Evolutionary conservation across 2,888 invertebrate species (phyloP).

Genomic region (Tiliacea citrago): DNA sequence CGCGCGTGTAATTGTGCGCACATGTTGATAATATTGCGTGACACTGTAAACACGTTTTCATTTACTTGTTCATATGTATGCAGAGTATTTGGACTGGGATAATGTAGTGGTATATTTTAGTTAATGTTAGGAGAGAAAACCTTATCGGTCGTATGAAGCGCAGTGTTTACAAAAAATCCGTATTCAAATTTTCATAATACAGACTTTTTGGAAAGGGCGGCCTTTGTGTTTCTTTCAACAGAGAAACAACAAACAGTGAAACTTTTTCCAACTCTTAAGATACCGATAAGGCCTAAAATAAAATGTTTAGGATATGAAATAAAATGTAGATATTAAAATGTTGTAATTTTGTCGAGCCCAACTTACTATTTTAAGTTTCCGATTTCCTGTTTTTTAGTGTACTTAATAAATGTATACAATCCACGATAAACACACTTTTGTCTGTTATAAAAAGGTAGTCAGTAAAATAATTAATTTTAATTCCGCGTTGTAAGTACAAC

Average conservation of each 20-base stretch:
- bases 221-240: too few species aligned
- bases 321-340: not conserved
- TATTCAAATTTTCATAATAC: too few species aligned
- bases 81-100: constrained; percentile 11
- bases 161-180: too few species aligned
- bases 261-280: too few species aligned
- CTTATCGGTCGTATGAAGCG: too few species aligned
- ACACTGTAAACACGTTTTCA: constrained; percentile 53
- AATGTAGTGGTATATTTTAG: not conserved
- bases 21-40: constrained; percentile 48
- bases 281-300: not conserved
- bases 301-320: not conserved
- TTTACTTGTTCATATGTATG: constrained; percentile 41
- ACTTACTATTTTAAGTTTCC: not conserved
- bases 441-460: not conserved
- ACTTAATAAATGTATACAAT: not conserved
- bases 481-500: constrained; percentile 12
- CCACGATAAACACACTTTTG: not conserved
- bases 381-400: not conserved
- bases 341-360: not conserved
- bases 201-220: too few species aligned
- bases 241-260: too few species aligned
- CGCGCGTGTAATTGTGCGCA: constrained; percentile 53
- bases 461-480: constrained; percentile 16
- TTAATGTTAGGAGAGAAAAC: not conserved